Evolutionary conservation across 2,888 invertebrate genomes (phyloP), one percentile per base, ranked within the genome.

Genomic region (Tipula confusa): DNA sequence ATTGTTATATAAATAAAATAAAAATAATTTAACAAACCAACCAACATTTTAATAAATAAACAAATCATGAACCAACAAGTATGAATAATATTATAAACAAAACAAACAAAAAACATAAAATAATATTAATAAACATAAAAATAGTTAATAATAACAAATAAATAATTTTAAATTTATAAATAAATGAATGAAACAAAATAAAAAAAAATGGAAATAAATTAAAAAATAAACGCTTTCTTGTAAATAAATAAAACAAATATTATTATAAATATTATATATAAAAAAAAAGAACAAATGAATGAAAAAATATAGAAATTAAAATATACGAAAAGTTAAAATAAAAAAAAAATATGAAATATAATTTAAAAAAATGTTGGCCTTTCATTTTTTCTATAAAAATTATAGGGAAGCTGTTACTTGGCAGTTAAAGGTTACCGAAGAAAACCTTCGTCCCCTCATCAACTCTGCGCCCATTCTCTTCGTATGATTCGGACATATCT

Each of bases 211-310:
- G 48, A 29, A 29, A 80, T 29, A 80, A 15, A 31, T 29, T 13
- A 29, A 80, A 29, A 80, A 29, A 31, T 4, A 80, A 31, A 80
- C 80, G 80, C 80, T 80, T 80, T 80, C 31, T 31, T 80, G 80
- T 80, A 80, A 80, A 80, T 80, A 80, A 29, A 80, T 29, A 80
- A 80, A 80, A 80, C 80, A 80, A 80, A 80, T 29, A 29, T 31
- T 29, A 29, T n/a, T 15, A 80, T 15, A 80, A 80, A n/a, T n/a
- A n/a, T n/a, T n/a, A n/a, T n/a, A n/a, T n/a, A n/a, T n/a, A n/a
- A n/a, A n/a, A n/a, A n/a, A n/a, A n/a, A n/a, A n/a, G n/a, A 79
- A 29, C n/a, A 80, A 80, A 80, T 29, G 15, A 80, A 29, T 80
- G 80, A 80, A 80, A 29, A 80, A 6, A 80, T 29, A 64, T 64